These are phyloP conservation scores for Noctua fimbriata DNA, from an alignment of 2,888 invertebrate species.

Conservation along the genomic window DNA sequence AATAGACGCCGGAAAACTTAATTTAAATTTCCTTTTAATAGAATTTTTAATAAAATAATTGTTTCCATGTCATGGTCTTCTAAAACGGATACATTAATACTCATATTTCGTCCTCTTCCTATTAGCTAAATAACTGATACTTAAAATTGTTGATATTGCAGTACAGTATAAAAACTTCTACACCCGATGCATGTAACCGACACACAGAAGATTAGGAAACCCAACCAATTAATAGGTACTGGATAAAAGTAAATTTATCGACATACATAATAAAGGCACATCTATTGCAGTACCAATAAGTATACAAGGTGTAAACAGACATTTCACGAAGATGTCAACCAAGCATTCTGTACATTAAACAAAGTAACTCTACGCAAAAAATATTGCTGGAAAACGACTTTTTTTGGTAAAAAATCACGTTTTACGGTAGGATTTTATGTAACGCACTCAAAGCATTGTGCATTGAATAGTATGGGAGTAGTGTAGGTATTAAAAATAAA, in stretches of 20 bases:
- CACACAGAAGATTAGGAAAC: neutral
- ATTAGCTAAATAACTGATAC: neutral
- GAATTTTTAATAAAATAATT: neutral
- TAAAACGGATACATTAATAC: constrained; percentile 1
- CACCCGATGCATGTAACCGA: neutral
- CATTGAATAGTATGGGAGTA: too few relatives aligned
- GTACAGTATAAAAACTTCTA: neutral
- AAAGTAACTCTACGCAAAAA: too few relatives aligned
- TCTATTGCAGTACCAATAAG: neutral
- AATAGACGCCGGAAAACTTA: neutral
- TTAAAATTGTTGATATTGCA: neutral
- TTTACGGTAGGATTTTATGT: too few relatives aligned
- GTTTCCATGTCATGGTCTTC: neutral
- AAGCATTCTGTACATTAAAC: too few relatives aligned
- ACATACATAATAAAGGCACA: neutral
- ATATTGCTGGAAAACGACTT: too few relatives aligned
- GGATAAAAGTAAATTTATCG: neutral
- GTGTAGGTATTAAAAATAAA: too few relatives aligned
- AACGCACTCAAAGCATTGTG: too few relatives aligned
- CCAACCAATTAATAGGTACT: neutral
- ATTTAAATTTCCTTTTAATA: neutral
- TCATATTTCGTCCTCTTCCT: neutral
- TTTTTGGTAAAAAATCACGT: too few relatives aligned
- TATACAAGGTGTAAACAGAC: too few relatives aligned
- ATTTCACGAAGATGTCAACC: too few relatives aligned